These are phyloP conservation scores for Danaus melanippus DNA, from an alignment of 1,140 invertebrate genomes.

Conservation along the genomic window DNA sequence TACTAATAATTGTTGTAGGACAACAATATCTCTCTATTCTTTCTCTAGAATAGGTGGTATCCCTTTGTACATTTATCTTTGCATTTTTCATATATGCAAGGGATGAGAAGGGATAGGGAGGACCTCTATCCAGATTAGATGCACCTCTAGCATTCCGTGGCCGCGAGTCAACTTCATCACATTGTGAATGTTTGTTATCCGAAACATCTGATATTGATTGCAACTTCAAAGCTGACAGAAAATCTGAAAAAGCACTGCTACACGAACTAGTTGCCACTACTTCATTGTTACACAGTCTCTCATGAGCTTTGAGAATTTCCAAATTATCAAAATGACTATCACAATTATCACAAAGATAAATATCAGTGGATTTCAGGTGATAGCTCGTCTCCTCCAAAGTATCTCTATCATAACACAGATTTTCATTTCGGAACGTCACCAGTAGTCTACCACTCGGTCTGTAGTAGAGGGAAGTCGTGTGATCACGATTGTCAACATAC, in stretches of 20 bases:
- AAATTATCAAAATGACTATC: conserved; percentile 73
- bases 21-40: conserved; percentile 64
- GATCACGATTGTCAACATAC: conserved; percentile 82
- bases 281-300: conserved; percentile 63
- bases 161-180: conserved; percentile 26
- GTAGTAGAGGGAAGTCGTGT: conserved; percentile 80
- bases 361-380: conserved; percentile 70
- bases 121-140: conserved; percentile 52
- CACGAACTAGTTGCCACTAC: conserved; percentile 29
- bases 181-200: conserved; percentile 12
- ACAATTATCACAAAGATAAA: conserved; percentile 83
- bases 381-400: conserved; percentile 37
- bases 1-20: conserved; percentile 37
- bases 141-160: conserved; percentile 42
- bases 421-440: conserved; percentile 83
- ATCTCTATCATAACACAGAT: conserved; percentile 75
- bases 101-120: conserved; percentile 68
- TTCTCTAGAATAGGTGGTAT: conserved; percentile 51
- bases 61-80: conserved; percentile 47
- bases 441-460: conserved; percentile 76
- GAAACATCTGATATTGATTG: conserved; percentile 23
- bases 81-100: conserved; percentile 55
- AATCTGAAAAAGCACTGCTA: conserved; percentile 46
- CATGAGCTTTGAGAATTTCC: conserved; percentile 53
- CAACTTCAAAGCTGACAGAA: conserved; percentile 53